Conservation (phyloP, 2,797 vertebrate species). For the Cyprinodon diabolis region DNA sequence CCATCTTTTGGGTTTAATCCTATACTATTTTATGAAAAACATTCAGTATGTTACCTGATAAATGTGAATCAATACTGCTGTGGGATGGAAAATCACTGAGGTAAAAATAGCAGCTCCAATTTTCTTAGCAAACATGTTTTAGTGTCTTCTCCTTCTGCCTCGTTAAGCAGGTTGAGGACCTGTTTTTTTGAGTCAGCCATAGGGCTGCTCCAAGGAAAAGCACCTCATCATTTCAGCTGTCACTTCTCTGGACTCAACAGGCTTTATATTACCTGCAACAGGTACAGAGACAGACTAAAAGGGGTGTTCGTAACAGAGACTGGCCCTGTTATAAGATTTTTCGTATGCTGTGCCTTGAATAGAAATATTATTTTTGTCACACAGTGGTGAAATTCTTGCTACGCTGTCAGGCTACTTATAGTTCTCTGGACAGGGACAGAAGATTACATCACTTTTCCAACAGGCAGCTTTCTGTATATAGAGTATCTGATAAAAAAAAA, state of each 20-base stretch:
- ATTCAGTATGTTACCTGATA: neutral
- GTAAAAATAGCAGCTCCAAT: conserved; percentile 5
- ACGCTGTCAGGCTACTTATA: too few species aligned
- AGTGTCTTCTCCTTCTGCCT: conserved; percentile 1
- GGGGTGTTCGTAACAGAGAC: neutral
- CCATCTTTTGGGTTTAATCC: neutral
- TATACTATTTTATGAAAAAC: neutral
- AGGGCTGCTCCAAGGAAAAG: neutral
- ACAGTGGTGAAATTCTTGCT: neutral
- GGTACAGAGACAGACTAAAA: neutral
- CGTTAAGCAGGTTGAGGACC: neutral
- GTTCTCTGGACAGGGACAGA: neutral
- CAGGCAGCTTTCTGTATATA: neutral
- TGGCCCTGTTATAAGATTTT: neutral
- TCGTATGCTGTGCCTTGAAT: neutral
- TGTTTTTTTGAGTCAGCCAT: conserved; percentile 3
- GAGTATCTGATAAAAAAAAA: neutral
- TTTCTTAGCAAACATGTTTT: neutral
- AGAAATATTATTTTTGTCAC: too few species aligned
- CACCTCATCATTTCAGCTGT: neutral
- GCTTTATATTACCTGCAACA: neutral
- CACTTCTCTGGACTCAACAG: neutral
- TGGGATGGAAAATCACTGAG: neutral
- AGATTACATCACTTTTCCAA: neutral
- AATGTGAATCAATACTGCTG: neutral